phyloP scores from a whole-genome alignment of 2,888 invertebrate species.

The Cecidostiba fungosa region DNA sequence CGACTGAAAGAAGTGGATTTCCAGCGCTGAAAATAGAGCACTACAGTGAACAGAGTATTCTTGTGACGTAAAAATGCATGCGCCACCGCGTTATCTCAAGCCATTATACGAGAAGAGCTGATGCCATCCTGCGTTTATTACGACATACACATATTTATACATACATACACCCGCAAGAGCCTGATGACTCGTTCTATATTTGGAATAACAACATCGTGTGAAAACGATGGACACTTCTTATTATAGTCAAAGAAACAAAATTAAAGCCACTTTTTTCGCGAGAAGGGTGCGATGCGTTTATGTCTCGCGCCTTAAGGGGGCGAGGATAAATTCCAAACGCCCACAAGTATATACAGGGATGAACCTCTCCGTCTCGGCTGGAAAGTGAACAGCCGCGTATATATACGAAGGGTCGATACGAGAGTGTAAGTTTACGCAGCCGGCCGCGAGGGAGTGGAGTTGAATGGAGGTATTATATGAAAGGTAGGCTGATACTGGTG shows the following conservation, averaged over 20 bases:
- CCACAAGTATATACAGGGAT: background rate
- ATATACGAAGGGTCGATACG: background rate
- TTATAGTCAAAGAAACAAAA: too few relatives aligned
- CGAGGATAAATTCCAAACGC: background rate
- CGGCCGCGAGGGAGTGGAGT: constrained; percentile 1
- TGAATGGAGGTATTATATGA: background rate
- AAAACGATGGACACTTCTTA: background rate
- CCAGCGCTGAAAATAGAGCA: constrained; percentile 15
- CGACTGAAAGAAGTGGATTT: constrained; percentile 16
- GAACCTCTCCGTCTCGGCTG: background rate
- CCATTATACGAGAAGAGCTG: background rate
- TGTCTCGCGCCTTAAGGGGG: background rate
- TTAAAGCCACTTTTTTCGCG: background rate
- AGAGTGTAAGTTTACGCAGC: background rate
- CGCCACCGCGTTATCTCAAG: background rate
- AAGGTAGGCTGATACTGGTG: background rate
- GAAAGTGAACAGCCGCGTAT: background rate
- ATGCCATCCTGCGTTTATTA: background rate
- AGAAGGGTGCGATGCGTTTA: background rate
- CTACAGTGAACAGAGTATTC: background rate
- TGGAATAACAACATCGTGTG: background rate
- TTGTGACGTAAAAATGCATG: constrained; percentile 19
- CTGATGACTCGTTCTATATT: background rate
- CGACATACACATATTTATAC: background rate
- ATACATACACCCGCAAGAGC: background rate